Evolutionary conservation across 1,140 invertebrate genomes (phyloP), one percentile per base, ranked within the genome.

Genomic region (Scaptomyza montana): DNA sequence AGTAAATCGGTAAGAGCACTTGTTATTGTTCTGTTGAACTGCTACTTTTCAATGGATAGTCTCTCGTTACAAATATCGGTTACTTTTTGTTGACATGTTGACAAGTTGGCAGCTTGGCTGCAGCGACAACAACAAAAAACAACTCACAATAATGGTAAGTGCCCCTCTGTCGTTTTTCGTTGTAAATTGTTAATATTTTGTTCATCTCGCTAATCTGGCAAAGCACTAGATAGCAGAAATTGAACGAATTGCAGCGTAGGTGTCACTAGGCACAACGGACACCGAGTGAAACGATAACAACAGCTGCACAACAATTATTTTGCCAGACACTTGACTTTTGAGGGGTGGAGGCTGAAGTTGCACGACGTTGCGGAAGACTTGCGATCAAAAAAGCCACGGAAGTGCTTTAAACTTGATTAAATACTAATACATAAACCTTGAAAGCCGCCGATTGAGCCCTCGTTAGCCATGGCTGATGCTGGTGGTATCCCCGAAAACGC

Each of bases 101-200:
- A 43, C 21, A 21, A 63, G 59, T 70, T 70, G 60, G 50, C 67
- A 70, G 68, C 53, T 6, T 8, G 16, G 36, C 45, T 36, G 39
- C 41, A 47, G 51, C 47, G 53, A 36, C 65, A 69, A 55, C 21
- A 64, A 54, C 50, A 64, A 54, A 53, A 56, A 49, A 56, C 41
- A 74, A 74, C 59, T 69, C 64, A 68, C 50, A 68, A 73, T 68
- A 73, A 73, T 73, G 70, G 71, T 70, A 74, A 59, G 71, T 61
- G 13, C 25, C 21, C 30, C 49, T 47, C 41, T 47, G 21, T 19
- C 55, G 13, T 55, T 61, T 62, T 71, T 46, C 16, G 19, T 39
- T 45, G 46, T 46, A 57, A 63, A 49, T 65, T 56, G 28, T 16
- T 36, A 30, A 45, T 45, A 33, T 30, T 36, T 28, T 4, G 25